Evolutionary conservation across 2,113 vertebrate genomes (phyloP).

Genomic region (Rhynchopsitta pachyrhyncha): DNA sequence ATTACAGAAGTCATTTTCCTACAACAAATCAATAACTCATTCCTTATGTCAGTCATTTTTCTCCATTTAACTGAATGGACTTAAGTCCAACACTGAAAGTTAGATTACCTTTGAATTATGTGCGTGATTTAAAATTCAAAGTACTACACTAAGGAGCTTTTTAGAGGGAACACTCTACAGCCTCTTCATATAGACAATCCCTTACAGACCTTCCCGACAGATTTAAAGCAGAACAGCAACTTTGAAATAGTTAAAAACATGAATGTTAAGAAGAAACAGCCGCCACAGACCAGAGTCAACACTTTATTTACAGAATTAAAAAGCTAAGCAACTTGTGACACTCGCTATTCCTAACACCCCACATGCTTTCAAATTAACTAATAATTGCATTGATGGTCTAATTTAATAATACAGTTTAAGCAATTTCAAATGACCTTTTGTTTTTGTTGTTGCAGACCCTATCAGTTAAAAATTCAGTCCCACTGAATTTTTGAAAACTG

Average conservation of each 20-base stretch:
- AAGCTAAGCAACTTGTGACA: background rate
- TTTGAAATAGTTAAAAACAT: slow-evolving; percentile 36
- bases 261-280: background rate
- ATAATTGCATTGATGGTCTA: background rate
- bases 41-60: slow-evolving; percentile 81
- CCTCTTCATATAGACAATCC: slow-evolving; percentile 74
- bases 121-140: slow-evolving; percentile 95
- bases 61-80: slow-evolving; percentile 82
- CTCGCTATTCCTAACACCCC: background rate
- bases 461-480: background rate
- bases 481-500: background rate
- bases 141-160: slow-evolving; percentile 87
- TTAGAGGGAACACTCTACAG: slow-evolving; percentile 81
- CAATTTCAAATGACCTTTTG: background rate
- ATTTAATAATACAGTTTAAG: background rate
- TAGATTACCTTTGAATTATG: slow-evolving; percentile 96
- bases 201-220: slow-evolving; percentile 66
- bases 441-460: background rate
- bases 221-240: slow-evolving; percentile 56
- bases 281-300: background rate
- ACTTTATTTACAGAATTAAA: slow-evolving; percentile 23
- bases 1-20: slow-evolving; percentile 81
- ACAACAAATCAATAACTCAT: slow-evolving; percentile 82
- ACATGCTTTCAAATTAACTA: background rate
- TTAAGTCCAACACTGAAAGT: slow-evolving; percentile 81